These are phyloP conservation scores for Rhynchotus rufescens DNA, from an alignment of 2,797 vertebrate genomes.

Conservation along the genomic window DNA sequence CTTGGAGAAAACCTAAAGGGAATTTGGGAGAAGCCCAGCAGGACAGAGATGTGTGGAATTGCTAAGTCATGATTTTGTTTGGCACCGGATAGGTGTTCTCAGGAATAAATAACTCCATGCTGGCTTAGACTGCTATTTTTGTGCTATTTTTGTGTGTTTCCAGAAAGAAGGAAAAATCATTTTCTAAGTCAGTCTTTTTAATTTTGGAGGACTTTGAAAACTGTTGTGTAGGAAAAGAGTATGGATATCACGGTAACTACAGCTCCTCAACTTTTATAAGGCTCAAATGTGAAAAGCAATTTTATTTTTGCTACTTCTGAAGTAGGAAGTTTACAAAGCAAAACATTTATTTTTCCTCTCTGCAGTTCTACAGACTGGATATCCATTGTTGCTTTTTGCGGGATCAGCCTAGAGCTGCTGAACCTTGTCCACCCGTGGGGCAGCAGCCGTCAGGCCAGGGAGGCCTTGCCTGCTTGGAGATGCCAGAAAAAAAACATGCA, in stretches of 20 bases:
- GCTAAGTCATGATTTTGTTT: neutral
- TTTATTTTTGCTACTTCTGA: neutral
- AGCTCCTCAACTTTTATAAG: neutral
- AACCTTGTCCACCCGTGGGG: constrained; percentile 3
- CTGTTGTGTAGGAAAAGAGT: neutral
- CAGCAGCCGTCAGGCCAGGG: constrained; percentile 43
- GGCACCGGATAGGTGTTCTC: neutral
- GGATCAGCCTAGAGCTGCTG: neutral
- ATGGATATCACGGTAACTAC: neutral
- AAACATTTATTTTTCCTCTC: constrained; percentile 4
- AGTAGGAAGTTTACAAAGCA: neutral
- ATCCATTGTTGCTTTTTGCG: constrained; percentile 16
- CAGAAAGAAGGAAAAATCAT: neutral
- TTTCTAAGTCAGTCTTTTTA: neutral
- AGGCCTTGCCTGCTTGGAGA: constrained; percentile 53
- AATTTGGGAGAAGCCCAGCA: neutral
- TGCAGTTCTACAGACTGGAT: neutral
- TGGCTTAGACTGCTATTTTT: neutral
- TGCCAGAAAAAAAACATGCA: constrained; percentile 73
- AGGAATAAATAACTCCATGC: neutral
- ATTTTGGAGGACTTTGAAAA: neutral
- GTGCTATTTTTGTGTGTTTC: neutral
- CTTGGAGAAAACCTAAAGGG: neutral
- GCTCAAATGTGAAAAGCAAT: neutral
- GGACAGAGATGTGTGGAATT: neutral